These are phyloP conservation scores for Chymomyza fuscimana DNA, from an alignment of 2,888 invertebrate species.

Conservation along the genomic window DNA sequence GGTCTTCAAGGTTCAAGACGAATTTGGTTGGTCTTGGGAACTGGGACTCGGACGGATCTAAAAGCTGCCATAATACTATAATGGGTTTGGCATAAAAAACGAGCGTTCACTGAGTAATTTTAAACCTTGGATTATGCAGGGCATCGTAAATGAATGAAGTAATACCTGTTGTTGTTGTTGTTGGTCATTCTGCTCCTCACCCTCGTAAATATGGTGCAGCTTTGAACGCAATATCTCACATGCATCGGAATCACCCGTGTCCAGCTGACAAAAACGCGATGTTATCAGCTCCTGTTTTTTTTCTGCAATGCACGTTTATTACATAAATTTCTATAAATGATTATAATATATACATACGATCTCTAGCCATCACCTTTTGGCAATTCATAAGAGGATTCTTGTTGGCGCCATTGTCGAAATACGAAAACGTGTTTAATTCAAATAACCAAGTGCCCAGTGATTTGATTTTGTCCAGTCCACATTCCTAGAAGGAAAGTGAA, in stretches of 20 bases:
- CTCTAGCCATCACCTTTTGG: constrained; percentile 79
- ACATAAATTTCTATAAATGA: background rate
- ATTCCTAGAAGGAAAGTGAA: constrained; percentile 59
- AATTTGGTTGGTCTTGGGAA: too few relatives aligned
- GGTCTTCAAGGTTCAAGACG: too few relatives aligned
- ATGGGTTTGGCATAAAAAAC: too few relatives aligned
- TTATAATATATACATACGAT: constrained; percentile 66
- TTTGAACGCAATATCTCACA: constrained; percentile 74
- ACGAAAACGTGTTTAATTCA: constrained; percentile 79
- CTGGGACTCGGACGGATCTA: too few relatives aligned
- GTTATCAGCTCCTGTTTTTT: constrained; percentile 67
- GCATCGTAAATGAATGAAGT: too few relatives aligned
- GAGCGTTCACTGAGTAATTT: too few relatives aligned
- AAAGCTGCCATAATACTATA: too few relatives aligned
- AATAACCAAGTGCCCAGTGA: constrained; percentile 77
- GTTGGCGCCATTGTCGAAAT: constrained; percentile 69
- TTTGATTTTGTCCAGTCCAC: constrained; percentile 76
- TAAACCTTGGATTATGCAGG: too few relatives aligned
- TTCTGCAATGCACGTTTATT: constrained; percentile 40
- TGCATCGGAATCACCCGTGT: constrained; percentile 77
- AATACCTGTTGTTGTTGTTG: constrained; percentile 34
- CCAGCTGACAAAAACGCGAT: constrained; percentile 78
- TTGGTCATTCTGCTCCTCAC: constrained; percentile 17
- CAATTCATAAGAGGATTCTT: constrained; percentile 78
- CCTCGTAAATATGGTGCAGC: constrained; percentile 43